Evolutionary conservation across 1,140 invertebrate species (phyloP), one percentile per base, ranked within the genome.

Genomic region (Drosophila bifasciata): DNA sequence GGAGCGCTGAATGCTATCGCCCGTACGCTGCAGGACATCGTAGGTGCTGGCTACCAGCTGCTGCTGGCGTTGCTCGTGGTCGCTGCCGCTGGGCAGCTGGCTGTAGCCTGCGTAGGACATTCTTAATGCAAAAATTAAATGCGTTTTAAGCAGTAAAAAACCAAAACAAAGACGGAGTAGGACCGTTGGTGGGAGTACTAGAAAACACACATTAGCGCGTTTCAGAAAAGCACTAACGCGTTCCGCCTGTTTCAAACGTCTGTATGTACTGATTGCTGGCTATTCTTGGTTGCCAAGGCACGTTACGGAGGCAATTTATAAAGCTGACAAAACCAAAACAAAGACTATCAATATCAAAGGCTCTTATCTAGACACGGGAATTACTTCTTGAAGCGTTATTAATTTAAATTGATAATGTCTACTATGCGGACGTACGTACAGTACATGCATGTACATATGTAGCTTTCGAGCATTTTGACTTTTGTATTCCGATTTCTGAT

Each of bases 1-100:
- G 2, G 96, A 95, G 63, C 96, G 68, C n/a, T 91, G 67, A 4
- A 91, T 67, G 43, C 85, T 91, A 11, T 68, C 58, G 1, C 62
- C 46, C 1, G 85, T 84, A 0, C 85, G 62, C 19, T 91, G 66
- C 0, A 91, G 62, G 2, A 91, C 75, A 61, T 90, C 73, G 16
- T 79, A 79, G 3, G 86, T 90, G 36, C 57, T 88, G 25, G 68
- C 60, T 17, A 72, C 45, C n/a, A 90, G 55, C 52, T 81, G 85
- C 13, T 74, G 68, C 32, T 90, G 86, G 0, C 79, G 52, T 13
- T 48, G 43, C 0, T 89, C 72, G 1, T 68, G 23, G 15, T 79
- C 80, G 40, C 77, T 69, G 41, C 84, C 83, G 5, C 74, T 79
- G 25, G 83, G 83, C 46, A 88, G 57, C 45, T 88, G 83, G 25